These are phyloP conservation scores for Rugalucina vietnamica DNA, from an alignment of 2,888 invertebrate genomes.

Conservation along the genomic window DNA sequence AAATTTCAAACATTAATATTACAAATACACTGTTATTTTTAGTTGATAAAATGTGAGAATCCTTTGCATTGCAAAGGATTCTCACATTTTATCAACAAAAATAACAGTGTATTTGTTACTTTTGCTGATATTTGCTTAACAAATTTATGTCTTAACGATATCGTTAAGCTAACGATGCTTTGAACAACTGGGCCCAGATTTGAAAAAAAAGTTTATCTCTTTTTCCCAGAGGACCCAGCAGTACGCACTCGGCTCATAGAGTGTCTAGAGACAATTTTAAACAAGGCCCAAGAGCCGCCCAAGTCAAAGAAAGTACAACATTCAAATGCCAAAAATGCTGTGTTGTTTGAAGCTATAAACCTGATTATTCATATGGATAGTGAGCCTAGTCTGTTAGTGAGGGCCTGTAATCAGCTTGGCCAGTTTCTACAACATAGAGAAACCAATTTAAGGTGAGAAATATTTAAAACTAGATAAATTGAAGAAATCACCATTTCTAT, in stretches of 20 bases:
- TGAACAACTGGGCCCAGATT: too few species aligned
- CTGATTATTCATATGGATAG: conserved; percentile 99
- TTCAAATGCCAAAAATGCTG: conserved; percentile 99
- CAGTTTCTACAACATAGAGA: conserved; percentile 97
- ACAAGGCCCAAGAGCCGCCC: conserved; percentile 99
- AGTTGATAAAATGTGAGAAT: too few species aligned
- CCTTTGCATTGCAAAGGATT: too few species aligned
- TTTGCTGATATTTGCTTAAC: too few species aligned
- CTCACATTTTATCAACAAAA: too few species aligned
- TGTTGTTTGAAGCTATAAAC: conserved; percentile 99
- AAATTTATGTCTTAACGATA: too few species aligned
- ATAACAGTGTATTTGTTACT: too few species aligned
- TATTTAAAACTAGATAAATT: too few species aligned
- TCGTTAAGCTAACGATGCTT: too few species aligned
- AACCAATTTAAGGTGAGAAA: conserved; percentile 94
- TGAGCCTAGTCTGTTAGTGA: conserved; percentile 97
- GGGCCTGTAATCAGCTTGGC: conserved; percentile 99
- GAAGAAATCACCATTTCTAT: too few species aligned
- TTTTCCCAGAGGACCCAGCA: conserved; percentile 90
- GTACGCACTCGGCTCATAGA: conserved; percentile 98
- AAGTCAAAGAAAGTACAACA: conserved; percentile 99
- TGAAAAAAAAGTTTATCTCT: neutral
- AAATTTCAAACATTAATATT: too few species aligned
- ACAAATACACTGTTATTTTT: too few species aligned
- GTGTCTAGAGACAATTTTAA: conserved; percentile 98